Percentiles rank a stretch among this genome's conserved stretches.
Evolutionary conservation across 2,888 invertebrate genomes (phyloP).

Genomic region (Leucoptera coffeella): DNA sequence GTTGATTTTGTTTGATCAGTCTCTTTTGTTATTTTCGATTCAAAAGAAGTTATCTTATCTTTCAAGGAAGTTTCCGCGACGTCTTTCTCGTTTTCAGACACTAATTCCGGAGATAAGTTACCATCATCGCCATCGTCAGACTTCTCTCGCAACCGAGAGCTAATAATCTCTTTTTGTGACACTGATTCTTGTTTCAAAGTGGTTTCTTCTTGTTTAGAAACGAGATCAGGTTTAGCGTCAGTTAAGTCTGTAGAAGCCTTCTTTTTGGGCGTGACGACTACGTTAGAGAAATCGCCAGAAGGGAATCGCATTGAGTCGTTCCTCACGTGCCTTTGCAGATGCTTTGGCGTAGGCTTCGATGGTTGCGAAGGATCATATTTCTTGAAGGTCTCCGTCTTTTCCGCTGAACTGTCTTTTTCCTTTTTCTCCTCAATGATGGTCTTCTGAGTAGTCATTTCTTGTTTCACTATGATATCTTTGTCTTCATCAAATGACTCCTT

Average conservation of each 20-base stretch:
- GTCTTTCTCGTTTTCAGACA: conserved; percentile 33
- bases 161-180: conserved; percentile 40
- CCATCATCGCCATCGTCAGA: conserved; percentile 45
- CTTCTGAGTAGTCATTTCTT: conserved; percentile 10
- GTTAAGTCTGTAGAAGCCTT: conserved; percentile 39
- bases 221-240: conserved; percentile 16
- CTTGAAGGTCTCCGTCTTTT: conserved; percentile 31
- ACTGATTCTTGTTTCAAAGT: conserved; percentile 25
- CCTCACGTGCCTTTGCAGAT: conserved; percentile 45
- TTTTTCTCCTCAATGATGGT: conserved; percentile 15
- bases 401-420: conserved; percentile 24
- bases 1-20: conserved; percentile 33
- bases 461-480: conserved; percentile 14
- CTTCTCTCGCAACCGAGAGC: conserved; percentile 47
- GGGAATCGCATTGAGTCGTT: conserved; percentile 50
- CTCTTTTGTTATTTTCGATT: conserved; percentile 38
- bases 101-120: conserved; percentile 34
- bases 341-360: conserved; percentile 44
- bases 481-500: conserved; percentile 28
- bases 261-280: conserved; percentile 41
- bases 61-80: conserved; percentile 41
- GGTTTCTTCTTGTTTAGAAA: conserved; percentile 19
- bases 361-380: conserved; percentile 42
- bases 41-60: conserved; percentile 41
- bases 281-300: conserved; percentile 45